Evolutionary conservation across 2,113 vertebrate genomes (phyloP).

Genomic region (Ranitomeya imitator): DNA sequence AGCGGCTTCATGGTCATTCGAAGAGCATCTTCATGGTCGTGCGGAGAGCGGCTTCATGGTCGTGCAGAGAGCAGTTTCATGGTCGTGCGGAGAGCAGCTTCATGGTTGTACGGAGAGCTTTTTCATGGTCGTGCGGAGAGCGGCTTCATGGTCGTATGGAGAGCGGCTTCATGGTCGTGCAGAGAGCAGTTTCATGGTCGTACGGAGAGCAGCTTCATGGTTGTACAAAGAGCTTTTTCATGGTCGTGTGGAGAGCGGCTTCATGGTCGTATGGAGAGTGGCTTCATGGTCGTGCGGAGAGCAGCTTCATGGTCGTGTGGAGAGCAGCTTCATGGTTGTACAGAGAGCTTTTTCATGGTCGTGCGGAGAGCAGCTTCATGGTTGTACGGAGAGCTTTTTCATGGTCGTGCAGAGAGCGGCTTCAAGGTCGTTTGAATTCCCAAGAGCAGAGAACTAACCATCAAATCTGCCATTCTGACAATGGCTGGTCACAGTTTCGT

Average conservation of each 20-base stretch:
- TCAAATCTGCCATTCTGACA: not conserved
- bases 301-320: not conserved
- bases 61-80: too few relatives aligned
- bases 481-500: conserved; percentile 3
- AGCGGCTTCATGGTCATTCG: not conserved
- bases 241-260: not conserved
- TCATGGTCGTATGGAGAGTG: not conserved
- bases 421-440: conserved; percentile 7
- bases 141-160: not conserved
- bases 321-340: not conserved
- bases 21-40: not conserved
- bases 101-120: not conserved
- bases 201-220: not conserved
- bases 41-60: not conserved
- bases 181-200: not conserved
- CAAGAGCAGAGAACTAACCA: not conserved
- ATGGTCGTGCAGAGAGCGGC: not conserved
- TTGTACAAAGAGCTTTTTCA: not conserved
- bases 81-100: not conserved
- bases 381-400: not conserved
- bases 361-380: not conserved
- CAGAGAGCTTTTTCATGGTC: not conserved
- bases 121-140: not conserved
- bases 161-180: not conserved
- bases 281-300: not conserved